These are phyloP conservation scores for Puffinus mauretanicus DNA, from an alignment of 2,113 vertebrate genomes.

Conservation along the genomic window DNA sequence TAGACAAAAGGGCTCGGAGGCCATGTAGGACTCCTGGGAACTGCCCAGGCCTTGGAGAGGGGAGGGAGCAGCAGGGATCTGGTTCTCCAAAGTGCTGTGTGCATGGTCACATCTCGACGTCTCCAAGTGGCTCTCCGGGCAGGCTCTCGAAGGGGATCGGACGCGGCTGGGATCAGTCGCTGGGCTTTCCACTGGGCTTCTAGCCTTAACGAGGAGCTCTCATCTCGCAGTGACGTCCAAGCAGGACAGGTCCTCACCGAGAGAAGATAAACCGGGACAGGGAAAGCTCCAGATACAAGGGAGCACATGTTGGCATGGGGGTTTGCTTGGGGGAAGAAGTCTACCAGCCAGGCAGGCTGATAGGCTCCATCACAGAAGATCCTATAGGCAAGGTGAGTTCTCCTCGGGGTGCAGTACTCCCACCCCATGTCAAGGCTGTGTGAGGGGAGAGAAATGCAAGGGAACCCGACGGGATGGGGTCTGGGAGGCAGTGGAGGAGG, in stretches of 20 bases:
- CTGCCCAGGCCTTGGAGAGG: constrained; percentile 1
- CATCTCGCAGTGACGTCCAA: not conserved
- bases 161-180: not conserved
- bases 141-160: not conserved
- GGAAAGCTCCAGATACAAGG: not conserved
- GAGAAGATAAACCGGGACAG: not conserved
- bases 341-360: not conserved
- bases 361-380: not conserved
- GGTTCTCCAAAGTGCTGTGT: constrained; percentile 67
- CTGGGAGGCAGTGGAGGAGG: not conserved
- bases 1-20: constrained; percentile 3
- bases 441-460: not conserved
- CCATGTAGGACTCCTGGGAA: not conserved
- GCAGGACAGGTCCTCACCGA: not conserved
- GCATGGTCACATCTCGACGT: constrained; percentile 47
- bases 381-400: not conserved
- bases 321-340: not conserved
- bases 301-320: not conserved
- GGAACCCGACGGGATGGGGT: not conserved
- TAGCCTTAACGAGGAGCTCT: not conserved
- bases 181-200: not conserved
- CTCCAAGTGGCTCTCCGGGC: not conserved
- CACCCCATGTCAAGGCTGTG: not conserved
- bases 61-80: constrained; percentile 57
- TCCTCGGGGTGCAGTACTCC: not conserved